Evolutionary conservation across 2,113 vertebrate species (phyloP).

Genomic region (Phalacrocorax carbo): DNA sequence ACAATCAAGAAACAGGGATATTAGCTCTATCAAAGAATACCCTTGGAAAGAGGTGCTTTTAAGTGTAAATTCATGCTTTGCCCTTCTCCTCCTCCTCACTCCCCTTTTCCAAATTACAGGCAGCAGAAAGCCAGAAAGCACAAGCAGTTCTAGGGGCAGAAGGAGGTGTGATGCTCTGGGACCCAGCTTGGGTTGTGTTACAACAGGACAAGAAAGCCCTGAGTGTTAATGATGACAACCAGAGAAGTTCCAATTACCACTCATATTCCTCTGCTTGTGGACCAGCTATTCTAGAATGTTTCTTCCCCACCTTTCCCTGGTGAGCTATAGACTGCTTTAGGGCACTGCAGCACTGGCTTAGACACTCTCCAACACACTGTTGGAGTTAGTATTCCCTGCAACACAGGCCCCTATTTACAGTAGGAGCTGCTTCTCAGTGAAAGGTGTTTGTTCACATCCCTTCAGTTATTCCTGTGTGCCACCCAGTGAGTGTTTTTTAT

Average conservation of each 20-base stretch:
- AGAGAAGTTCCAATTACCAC: not conserved
- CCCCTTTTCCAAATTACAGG: not conserved
- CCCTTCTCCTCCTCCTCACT: not conserved
- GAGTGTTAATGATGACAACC: not conserved
- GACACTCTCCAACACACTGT: not conserved
- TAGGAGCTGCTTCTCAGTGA: not conserved
- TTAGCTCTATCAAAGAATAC: not conserved
- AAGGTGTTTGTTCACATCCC: not conserved
- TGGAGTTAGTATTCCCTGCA: not conserved
- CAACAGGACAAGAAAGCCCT: not conserved
- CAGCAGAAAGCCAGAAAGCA: not conserved
- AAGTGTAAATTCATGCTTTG: not conserved
- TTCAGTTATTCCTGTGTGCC: not conserved
- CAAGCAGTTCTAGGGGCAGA: not conserved
- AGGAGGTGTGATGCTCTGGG: not conserved
- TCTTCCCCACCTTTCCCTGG: not conserved
- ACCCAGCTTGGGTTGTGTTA: not conserved
- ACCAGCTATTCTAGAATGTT: not conserved
- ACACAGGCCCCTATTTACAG: not conserved
- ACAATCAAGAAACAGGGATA: not conserved
- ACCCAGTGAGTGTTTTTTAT: not conserved
- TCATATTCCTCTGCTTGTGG: not conserved
- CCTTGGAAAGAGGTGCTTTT: not conserved
- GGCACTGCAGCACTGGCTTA: not conserved
- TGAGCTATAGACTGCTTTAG: not conserved